Evolutionary conservation across 2,888 invertebrate species (phyloP), one percentile per base, ranked within the genome.

Genomic region (Xylocampa areola): DNA sequence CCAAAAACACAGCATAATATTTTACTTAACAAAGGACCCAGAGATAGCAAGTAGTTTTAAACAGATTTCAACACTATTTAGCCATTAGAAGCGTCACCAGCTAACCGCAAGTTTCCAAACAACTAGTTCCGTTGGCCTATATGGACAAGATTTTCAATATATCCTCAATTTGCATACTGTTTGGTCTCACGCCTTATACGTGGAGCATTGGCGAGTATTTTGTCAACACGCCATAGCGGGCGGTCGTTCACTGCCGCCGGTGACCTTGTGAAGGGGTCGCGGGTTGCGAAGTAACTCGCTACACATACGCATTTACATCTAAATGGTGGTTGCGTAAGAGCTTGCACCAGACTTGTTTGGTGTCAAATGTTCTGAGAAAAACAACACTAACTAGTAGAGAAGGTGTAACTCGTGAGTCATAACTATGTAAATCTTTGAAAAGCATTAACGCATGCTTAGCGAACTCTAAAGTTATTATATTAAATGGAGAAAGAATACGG

Each of bases 291-390:
- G 29, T 30, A 11, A 4, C 32, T 33, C 3, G 13, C 5, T 13
- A 36, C 40, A 40, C 33, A 21, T 29, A 4, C 30, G 17, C 29
- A 68, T 73, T 76, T 58, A 66, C 65, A 72, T 68, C 68, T 49
- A 69, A 57, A 36, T 63, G 47, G 69, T 19, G 25, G 35, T 68
- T 68, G 44, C 61, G 54, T 39, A 58, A 67, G 27, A 25, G 2
- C 25, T 25, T 16, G 61, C 53, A 6, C 36, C 30, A 41, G 45
- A 50, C 53, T 39, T 54, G 58, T 57, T 58, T 62, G 49, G 37
- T 49, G n/a, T 21, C 13, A 33, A 19, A 32, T 5, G 29, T 29
- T 7, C 8, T 8, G 25, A 25, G 7, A 25, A 13, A 33, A 13
- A 17, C n/a, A 33, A 14, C 13, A 19, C 23, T 1, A n/a, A 10